A percentile compares a stretch with the other conserved stretches of the same genome.
phyloP scores from a whole-genome alignment of 2,888 invertebrate species.

The Synanthedon andrenaeformis region DNA sequence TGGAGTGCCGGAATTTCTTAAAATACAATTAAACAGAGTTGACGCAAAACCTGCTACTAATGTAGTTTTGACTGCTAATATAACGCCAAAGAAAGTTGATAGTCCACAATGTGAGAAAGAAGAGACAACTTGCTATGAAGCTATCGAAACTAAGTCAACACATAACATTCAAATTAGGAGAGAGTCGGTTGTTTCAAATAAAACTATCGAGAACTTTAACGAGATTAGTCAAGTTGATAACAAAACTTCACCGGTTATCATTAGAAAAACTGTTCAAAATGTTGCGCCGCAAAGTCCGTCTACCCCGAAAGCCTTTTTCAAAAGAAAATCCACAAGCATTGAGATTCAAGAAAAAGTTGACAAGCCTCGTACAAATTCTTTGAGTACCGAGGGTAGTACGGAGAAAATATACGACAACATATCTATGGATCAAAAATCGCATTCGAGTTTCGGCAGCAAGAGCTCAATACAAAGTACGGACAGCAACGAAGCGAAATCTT shows the following conservation, averaged over 20 bases:
- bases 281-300: slow-evolving; percentile 43
- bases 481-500: slow-evolving; percentile 48
- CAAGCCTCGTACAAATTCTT: slow-evolving; percentile 47
- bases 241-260: slow-evolving; percentile 29
- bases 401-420: slow-evolving; percentile 60
- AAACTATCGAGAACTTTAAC: slow-evolving; percentile 20
- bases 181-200: slow-evolving; percentile 19
- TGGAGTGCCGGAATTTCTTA: slow-evolving; percentile 75
- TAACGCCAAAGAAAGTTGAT: slow-evolving; percentile 62
- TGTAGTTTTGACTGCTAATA: slow-evolving; percentile 74
- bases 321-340: slow-evolving; percentile 68
- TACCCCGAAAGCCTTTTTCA: slow-evolving; percentile 61
- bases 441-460: slow-evolving; percentile 62
- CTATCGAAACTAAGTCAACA: slow-evolving; percentile 26
- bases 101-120: slow-evolving; percentile 40
- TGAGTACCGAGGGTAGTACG: slow-evolving; percentile 53
- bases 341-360: slow-evolving; percentile 60
- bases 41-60: slow-evolving; percentile 73
- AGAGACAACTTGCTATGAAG: slow-evolving; percentile 32
- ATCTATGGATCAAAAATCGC: slow-evolving; percentile 58
- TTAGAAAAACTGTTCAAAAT: slow-evolving; percentile 24
- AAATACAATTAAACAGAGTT: slow-evolving; percentile 78
- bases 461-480: slow-evolving; percentile 61
- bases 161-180: slow-evolving; percentile 21
- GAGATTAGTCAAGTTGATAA: slow-evolving; percentile 19